Percentiles rank a stretch among this genome's conserved stretches.
Conservation (phyloP, 2,888 invertebrate genomes). For the Plagodis dolabraria region DNA sequence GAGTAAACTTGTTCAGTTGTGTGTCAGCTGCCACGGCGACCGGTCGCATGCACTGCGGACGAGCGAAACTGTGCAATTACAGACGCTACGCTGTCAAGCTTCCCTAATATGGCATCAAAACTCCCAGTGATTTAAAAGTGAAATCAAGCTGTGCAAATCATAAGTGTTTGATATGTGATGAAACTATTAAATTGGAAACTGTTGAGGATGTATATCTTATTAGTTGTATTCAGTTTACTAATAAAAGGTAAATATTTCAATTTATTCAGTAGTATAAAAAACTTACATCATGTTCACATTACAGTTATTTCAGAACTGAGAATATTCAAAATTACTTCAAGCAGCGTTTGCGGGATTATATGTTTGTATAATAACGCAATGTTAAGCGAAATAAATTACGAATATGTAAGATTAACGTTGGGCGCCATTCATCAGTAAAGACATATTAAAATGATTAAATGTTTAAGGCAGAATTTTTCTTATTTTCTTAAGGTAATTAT, state of each 20-base stretch:
- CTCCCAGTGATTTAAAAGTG: conserved; percentile 30
- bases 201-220: conserved; percentile 76
- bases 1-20: conserved; percentile 61
- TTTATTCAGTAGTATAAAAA: not conserved
- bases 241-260: conserved; percentile 66
- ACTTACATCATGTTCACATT: conserved; percentile 7
- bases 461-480: not conserved
- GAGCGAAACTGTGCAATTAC: conserved; percentile 10
- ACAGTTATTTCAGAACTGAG: conserved; percentile 1
- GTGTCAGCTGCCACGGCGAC: conserved; percentile 50
- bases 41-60: conserved; percentile 44
- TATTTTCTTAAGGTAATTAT: too few species aligned
- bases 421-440: conserved; percentile 35
- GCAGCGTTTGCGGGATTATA: conserved; percentile 2
- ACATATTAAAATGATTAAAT: conserved; percentile 11
- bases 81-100: conserved; percentile 16
- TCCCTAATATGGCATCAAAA: conserved; percentile 20
- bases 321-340: not conserved
- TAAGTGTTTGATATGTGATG: conserved; percentile 60
- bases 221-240: conserved; percentile 71
- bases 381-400: conserved; percentile 8
- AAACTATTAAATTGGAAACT: conserved; percentile 58
- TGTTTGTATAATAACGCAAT: not conserved
- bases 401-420: conserved; percentile 32
- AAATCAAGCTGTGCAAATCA: conserved; percentile 32